Evolutionary conservation across 2,888 invertebrate species (phyloP), one percentile per base, ranked within the genome.

Genomic region (Chrysopilus asiliformis): DNA sequence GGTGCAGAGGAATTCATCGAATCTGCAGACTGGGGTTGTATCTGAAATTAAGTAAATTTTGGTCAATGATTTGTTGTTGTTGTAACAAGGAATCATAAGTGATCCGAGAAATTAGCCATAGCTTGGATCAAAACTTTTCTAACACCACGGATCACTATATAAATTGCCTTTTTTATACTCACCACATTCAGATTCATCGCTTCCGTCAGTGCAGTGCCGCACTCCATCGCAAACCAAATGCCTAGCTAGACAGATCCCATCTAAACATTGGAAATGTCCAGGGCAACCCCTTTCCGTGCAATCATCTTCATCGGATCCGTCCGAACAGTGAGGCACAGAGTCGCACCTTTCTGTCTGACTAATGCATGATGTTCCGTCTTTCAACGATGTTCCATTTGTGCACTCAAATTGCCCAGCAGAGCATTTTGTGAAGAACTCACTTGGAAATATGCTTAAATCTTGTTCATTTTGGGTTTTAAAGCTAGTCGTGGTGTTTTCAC

Each of bases 181-280:
- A 68, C 68, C 61, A 50, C 74, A 74, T 39, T 65, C 57, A 7
- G 52, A 47, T 57, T 76, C 76, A 50, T 76, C 76, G 43, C 67
- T 70, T 20, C 70, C 70, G 49, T 76, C 74, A 31, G 67, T 65
- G 47, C 76, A 76, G 45, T 76, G 72, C 4, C 64, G 52, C 36
- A 74, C 71, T 13, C 71, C 72, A 52, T 76, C 73, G 49, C 76
- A 76, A 1, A 74, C 74, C 9, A 71, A 56, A 47, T 72, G 65
- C 33, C 72, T 56, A 45, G 68, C 70, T 19, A 76, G 58, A 45
- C 75, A 76, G 43, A 71, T 69, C 1, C 72, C 71, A 47, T 63
- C 71, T 4, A 60, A 53, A 45, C 74, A 75, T 62, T 68, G 50
- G 58, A 72, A 74, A 45, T 73, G 74, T 32, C 68, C 68, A 3